Evolutionary conservation across 2,113 vertebrate genomes (phyloP), one percentile per base, ranked within the genome.

Genomic region (Camelus bactrianus): DNA sequence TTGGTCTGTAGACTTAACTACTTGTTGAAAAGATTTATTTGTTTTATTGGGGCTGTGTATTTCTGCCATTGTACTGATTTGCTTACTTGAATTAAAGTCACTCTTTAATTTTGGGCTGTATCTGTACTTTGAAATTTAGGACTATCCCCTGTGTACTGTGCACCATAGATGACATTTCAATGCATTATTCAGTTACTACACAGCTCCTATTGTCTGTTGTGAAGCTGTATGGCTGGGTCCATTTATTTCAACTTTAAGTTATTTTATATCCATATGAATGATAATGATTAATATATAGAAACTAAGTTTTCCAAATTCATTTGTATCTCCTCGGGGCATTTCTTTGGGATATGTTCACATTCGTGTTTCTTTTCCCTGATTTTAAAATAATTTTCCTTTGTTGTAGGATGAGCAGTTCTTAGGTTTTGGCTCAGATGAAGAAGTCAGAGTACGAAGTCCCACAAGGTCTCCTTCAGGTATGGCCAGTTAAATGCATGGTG

Each of bases 351-450:
- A 48, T 97, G 93, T 95, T 96, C n/a, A 82, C 16, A 30, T 75
- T 82, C 5, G 0, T 0, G 0, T 64, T 89, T 93, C 81, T 56
- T 96, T 96, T 56, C 2, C 52, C 97, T 97, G 96, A 98, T 97
- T 97, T 93, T 97, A 93, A 93, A 94, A 95, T 95, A 0, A 0
- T 95, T 98, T 98, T 98, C 96, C 96, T 97, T 98, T 95, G 15
- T 98, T 98, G 94, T 98, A 99, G 99, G 99, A 99, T 98, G 99
- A 99, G 96, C 99, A 98, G 73, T 99, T 99, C 98, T 97, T 99
- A 98, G 99, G 99, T 98, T 99, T 99, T 98, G 99, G 99, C 97
- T 99, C 98, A 91, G 99, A 99, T 98, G 98, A 98, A 98, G 99
- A 99, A 98, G 99, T 99, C 98, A 99, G 99, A 98, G 99, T 99